phyloP scores from a whole-genome alignment of 1,140 invertebrate genomes.

The Drosophila persimilis region DNA sequence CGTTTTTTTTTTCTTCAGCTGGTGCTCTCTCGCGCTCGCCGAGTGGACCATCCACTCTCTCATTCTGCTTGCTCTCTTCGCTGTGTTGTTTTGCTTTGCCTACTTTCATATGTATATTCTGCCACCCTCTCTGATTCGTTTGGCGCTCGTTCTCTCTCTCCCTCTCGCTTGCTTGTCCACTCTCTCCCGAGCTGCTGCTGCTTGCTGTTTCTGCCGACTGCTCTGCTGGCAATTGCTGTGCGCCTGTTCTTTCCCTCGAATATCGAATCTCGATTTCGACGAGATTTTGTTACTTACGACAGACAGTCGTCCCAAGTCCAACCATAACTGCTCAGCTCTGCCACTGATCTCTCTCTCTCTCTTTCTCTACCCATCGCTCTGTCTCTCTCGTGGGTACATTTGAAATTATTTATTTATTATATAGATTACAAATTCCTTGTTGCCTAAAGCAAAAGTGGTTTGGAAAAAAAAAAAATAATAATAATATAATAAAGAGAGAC shows the following conservation, averaged over 20 bases:
- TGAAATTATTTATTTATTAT: conserved; percentile 78
- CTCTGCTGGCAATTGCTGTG: conserved; percentile 64
- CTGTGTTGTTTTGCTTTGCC: too few species aligned
- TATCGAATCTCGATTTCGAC: conserved; percentile 83
- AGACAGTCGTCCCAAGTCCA: conserved; percentile 11
- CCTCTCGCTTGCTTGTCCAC: background rate
- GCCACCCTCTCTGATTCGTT: conserved; percentile 2
- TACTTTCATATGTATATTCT: too few species aligned
- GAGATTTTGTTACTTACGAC: conserved; percentile 72
- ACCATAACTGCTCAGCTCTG: conserved; percentile 30
- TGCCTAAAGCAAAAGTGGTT: conserved; percentile 43
- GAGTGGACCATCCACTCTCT: conserved; percentile 5
- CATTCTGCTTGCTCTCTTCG: background rate
- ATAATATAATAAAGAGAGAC: conserved; percentile 2
- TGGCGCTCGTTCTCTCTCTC: conserved; percentile 10
- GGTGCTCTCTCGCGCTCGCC: conserved; percentile 14
- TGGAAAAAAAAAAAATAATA: conserved; percentile 13
- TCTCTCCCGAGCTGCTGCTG: conserved; percentile 5
- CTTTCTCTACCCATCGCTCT: too few species aligned
- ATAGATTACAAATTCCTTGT: conserved; percentile 65
- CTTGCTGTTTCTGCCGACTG: background rate
- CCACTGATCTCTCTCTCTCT: conserved; percentile 8
- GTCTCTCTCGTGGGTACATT: conserved; percentile 29
- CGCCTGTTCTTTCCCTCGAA: conserved; percentile 83
- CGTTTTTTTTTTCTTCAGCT: conserved; percentile 19